Base-by-base conservation (phyloP, 2,888 invertebrate genomes). In the Hirtodrosophila confusa region DNA sequence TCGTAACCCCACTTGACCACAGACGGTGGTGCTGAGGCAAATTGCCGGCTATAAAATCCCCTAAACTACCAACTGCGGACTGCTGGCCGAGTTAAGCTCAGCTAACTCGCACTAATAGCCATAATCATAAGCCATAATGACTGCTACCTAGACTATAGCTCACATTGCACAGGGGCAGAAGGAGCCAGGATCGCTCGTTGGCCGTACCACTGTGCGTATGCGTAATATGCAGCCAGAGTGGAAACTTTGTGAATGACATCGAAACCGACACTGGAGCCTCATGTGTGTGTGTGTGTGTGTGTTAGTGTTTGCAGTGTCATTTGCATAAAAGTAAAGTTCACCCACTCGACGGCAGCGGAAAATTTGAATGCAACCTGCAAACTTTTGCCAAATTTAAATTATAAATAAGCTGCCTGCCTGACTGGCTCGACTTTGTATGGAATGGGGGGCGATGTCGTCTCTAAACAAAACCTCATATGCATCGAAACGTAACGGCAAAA, bases 391-490 rank as follows among this genome's bases (percentile, higher is more conserved):
- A 85, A 87, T 85, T 87, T 85, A 87, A 85, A 85, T 85, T 85
- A 85, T 85, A 85, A 85, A 85, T 85, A 85, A 85, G 84, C 87
- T 74, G 64, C 58, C 61, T 55, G 72, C 60, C 60, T 51, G 55
- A 48, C 56, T 56, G 64, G 56, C 55, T 31, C 54, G 49, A 63
- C 45, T 63, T 61, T 1, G 17, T 17, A 17, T 23, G 9, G 9
- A 9, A 17, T 27, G 5, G 27, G 36, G 33, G 39, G 27, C 41
- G 44, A 31, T 40, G 67, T 69, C 57, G 78, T 69, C 71, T 69
- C 69, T 79, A 86, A 82, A 84, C 86, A 87, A 85, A 85, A 87
- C 87, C 84, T 87, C 87, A 85, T 87, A 87, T 87, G 87, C 87
- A 86, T 87, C 85, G 86, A 86, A 86, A 83, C 84, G 82, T 86